phyloP scores from a whole-genome alignment of 2,888 invertebrate species.

The Entomobrya multifasciata region DNA sequence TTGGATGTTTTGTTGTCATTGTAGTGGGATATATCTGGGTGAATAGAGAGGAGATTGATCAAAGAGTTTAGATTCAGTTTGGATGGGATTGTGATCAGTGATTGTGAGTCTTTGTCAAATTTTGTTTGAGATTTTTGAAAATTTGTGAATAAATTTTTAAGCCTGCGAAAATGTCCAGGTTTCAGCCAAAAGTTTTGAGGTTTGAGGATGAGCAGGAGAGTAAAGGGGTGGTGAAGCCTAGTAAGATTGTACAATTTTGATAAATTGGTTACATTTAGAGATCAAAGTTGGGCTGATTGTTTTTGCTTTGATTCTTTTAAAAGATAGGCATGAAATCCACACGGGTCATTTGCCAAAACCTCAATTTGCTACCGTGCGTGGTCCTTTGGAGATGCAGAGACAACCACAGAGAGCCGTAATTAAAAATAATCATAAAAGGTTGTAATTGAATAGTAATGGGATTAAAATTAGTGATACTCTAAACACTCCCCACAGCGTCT shows the following conservation, averaged over 20 bases:
- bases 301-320: background rate
- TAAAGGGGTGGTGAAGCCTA: conserved; percentile 51
- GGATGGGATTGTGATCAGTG: background rate
- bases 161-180: conserved; percentile 22
- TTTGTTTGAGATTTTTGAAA: background rate
- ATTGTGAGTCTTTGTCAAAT: background rate
- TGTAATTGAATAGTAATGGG: background rate
- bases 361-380: conserved; percentile 35
- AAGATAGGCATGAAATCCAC: conserved; percentile 62
- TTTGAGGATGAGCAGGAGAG: conserved; percentile 33
- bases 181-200: conserved; percentile 1
- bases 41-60: background rate
- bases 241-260: conserved; percentile 19
- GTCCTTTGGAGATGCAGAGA: conserved; percentile 57
- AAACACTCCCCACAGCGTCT: background rate
- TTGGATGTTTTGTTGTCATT: background rate
- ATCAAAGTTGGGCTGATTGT: too few species aligned
- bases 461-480: background rate
- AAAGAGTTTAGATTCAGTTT: background rate
- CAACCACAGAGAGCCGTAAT: conserved; percentile 62
- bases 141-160: background rate
- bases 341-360: conserved; percentile 59
- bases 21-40: background rate
- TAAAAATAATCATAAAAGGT: background rate
- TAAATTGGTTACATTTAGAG: too few species aligned